A percentile compares a stretch with the other conserved stretches of the same genome.
Conservation (phyloP, 2,113 vertebrate species). For the Mionectes macconnelli region DNA sequence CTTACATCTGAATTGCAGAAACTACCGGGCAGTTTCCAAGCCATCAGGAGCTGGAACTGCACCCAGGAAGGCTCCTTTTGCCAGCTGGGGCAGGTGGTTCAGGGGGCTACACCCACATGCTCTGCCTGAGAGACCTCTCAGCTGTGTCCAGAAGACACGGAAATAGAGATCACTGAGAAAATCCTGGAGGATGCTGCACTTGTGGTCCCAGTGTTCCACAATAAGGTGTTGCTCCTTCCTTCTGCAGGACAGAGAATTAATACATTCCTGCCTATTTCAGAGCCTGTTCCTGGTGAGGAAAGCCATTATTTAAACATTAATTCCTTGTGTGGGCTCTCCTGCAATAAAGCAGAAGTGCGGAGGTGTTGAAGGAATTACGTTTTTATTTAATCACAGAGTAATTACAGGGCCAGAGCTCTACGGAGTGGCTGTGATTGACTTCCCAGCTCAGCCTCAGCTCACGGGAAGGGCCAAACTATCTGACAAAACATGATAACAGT, state of each 20-base stretch:
- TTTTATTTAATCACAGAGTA: constrained; percentile 41
- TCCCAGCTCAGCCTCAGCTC: not conserved
- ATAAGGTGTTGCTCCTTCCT: not conserved
- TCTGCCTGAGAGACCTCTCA: not conserved
- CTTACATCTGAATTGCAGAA: not conserved
- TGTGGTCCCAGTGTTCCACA: accelerated
- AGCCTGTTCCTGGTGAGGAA: not conserved
- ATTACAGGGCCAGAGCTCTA: not conserved
- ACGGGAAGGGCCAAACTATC: not conserved
- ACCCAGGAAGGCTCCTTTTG: accelerated
- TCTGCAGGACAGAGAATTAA: accelerated
- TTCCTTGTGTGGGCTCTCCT: constrained; percentile 57
- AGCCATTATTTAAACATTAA: constrained; percentile 45
- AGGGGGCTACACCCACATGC: not conserved
- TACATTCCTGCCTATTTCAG: not conserved
- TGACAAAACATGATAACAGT: not conserved
- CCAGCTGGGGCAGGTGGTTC: not conserved
- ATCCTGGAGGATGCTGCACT: not conserved
- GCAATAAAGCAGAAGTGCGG: constrained; percentile 11
- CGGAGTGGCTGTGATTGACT: not conserved
- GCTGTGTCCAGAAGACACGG: accelerated
- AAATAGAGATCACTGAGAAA: not conserved
- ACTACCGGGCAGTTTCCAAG: accelerated
- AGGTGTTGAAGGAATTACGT: constrained; percentile 40
- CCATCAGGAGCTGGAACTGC: accelerated